Evolutionary conservation across 1,140 invertebrate genomes (phyloP).

Genomic region (Panagrolaimus sp.): DNA sequence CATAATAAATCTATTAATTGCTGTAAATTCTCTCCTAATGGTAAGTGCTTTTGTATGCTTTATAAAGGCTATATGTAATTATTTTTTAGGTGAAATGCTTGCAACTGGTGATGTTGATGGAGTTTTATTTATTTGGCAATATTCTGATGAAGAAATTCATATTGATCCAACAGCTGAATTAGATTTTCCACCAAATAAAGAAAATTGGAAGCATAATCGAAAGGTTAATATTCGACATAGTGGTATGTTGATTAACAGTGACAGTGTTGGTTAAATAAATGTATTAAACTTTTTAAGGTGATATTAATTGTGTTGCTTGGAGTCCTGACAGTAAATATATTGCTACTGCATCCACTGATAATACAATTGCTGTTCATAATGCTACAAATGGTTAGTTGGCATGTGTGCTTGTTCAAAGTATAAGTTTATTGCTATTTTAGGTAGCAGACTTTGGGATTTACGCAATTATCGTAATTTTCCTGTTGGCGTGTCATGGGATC

Average conservation of each 20-base stretch:
- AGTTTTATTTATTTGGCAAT: slow-evolving; percentile 27
- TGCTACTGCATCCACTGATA: slow-evolving; percentile 25
- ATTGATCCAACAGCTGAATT: slow-evolving; percentile 1
- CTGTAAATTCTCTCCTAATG: slow-evolving; percentile 40
- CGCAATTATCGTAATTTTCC: slow-evolving; percentile 35
- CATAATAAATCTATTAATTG: slow-evolving; percentile 32
- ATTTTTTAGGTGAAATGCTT: slow-evolving; percentile 28
- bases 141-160: slow-evolving; percentile 9
- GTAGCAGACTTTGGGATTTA: slow-evolving; percentile 29
- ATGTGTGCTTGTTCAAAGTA: background rate
- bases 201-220: slow-evolving; percentile 40
- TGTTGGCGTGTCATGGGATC: slow-evolving; percentile 40
- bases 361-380: slow-evolving; percentile 14
- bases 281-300: background rate
- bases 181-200: slow-evolving; percentile 43
- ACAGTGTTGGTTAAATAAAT: too few relatives aligned
- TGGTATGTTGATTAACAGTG: background rate
- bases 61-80: too few relatives aligned
- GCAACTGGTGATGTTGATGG: slow-evolving; percentile 40
- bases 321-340: slow-evolving; percentile 26
- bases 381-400: background rate
- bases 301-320: slow-evolving; percentile 30
- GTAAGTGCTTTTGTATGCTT: slow-evolving; percentile 18
- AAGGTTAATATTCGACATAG: slow-evolving; percentile 38
- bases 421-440: too few relatives aligned